Evolutionary conservation across 64 coral and sea anemone genomes (phyloP), one percentile per base, ranked within the genome.

Genomic region (Porites lutea): DNA sequence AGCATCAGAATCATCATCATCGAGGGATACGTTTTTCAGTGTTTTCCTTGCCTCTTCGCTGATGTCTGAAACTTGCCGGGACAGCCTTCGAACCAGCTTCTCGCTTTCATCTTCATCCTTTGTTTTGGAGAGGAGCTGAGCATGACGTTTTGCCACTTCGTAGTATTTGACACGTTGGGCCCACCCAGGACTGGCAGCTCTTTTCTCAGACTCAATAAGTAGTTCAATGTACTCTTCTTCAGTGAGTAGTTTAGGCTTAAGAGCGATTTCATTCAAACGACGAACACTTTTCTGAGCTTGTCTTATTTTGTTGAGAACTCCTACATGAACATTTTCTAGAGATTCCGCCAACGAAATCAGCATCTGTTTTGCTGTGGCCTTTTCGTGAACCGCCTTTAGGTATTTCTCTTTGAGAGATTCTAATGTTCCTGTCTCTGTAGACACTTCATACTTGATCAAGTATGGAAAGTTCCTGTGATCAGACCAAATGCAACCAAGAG

Each of bases 161-260:
- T 64, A 64, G 4, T 64, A 64, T 64, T 64, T 64, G 13, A 64
- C 61, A 19, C 61, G 61, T 64, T 64, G 61, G 13, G 0, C 18
- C 61, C 61, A 64, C 18, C 61, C 61, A 64, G 61, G 12, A 64
- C 12, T 64, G 61, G 12, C 12, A 64, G 13, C 18, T 64, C 4
- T 72, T 50, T 90, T 59, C 15, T 90, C 89, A 2, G 77, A 57
- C 8, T 90, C 21, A 18, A 90, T 90, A 16, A 82, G 16, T 2
- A 90, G 65, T 6, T 90, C 52, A 20, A 90, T 51, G 15, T 90
- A 62, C 2, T 90, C 10, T 1, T 72, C 16, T 13, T 82, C 45
- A 18, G 89, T 71, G 5, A 90, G 64, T 57, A 78, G 89, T 7
- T 90, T 82, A 4, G 89, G 89, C 44, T 61, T 90, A 3, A 90